Base-by-base conservation (phyloP, 2,113 vertebrate genomes). In the Melanostigma gelatinosum region DNA sequence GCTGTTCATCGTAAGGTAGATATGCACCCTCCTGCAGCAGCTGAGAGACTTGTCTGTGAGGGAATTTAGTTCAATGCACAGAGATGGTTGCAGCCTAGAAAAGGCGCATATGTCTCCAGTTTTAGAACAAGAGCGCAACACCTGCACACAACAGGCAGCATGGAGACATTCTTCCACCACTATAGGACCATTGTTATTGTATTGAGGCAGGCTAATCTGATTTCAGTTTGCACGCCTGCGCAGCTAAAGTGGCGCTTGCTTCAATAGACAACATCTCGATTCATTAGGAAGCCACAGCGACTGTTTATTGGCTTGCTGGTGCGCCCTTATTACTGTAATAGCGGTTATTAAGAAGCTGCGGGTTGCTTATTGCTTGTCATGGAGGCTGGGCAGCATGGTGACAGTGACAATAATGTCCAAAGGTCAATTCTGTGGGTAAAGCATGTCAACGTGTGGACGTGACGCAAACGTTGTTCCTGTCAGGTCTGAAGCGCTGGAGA, bases 1-100 rank as follows among this genome's bases (percentile, higher is more conserved):
- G 75, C 85, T 82, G 70, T 69, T 54, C 65, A 29, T 61, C 69
- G 12, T 15, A 79, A 93, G 94, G 94, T 94, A 91, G 18, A 77
- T 75, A 68, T 77, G 66, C 70, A 54, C 50, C 46, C 69, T 40
- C 68, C 44, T 69, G 70, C 88, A 72, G 75, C 64, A 75, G 58
- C 67, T 40, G 29, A 52, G 52, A 15, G 55, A 34, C 16, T 42
- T 20, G 0, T 52, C 6, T 87, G 73, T 78, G 16, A 65, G 55
- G 77, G 72, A 70, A 85, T 84, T 63, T 62, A 10, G 61, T 20
- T 38, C 4, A 16, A 32, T 29, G 72, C 60, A 32, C 63, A 18
- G 27, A 24, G 18, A 20, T 29, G 48, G 13, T 4, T 65, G 77
- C 69, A 80, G 80, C 22, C 54, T 48, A 0, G 11, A 68, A 29